Conservation (phyloP, 2,797 vertebrate genomes). For the Vespertilio murinus region DNA sequence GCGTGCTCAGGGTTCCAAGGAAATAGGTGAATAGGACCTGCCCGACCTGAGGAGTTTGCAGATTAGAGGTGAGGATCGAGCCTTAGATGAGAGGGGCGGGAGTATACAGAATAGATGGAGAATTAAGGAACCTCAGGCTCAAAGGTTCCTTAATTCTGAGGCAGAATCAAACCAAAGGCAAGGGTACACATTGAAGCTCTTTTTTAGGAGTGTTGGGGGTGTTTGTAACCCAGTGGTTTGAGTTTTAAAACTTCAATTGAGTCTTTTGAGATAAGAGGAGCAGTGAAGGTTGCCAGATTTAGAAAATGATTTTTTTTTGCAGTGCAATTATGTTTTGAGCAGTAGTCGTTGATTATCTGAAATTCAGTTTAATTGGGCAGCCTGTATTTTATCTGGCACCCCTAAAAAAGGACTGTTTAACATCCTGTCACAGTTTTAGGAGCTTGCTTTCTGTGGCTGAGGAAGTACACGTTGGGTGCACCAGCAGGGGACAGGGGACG, state of each 20-base stretch:
- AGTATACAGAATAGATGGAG: neutral
- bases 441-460: neutral
- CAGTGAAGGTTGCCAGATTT: neutral
- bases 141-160: neutral
- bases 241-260: neutral
- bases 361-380: neutral
- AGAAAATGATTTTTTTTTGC: neutral
- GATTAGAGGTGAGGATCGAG: neutral
- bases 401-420: neutral
- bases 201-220: neutral
- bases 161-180: neutral
- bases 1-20: neutral
- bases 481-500: too few species aligned
- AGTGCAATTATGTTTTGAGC: neutral
- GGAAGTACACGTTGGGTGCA: neutral
- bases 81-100: neutral
- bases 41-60: neutral
- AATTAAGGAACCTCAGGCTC: neutral
- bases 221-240: neutral
- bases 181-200: neutral
- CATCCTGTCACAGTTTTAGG: neutral
- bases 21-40: neutral
- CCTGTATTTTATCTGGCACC: neutral
- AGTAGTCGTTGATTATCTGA: neutral
- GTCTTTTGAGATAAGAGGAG: neutral